Conservation (phyloP, 2,797 vertebrate genomes). For the Cetoscarus ocellatus region DNA sequence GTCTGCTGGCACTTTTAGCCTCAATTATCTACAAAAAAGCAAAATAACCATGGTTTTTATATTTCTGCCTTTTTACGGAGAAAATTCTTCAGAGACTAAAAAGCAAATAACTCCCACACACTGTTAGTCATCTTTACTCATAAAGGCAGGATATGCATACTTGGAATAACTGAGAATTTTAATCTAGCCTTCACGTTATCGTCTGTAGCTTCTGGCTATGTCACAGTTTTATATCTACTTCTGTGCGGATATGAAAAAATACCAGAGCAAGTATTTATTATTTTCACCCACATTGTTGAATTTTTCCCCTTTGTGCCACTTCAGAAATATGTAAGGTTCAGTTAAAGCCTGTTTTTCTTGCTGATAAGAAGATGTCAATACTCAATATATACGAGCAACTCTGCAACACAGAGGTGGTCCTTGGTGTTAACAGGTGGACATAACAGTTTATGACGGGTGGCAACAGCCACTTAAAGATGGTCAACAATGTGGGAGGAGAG, state of each 20-base stretch:
- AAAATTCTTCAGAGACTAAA: background rate
- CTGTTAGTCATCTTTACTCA: background rate
- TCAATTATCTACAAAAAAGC: too few relatives aligned
- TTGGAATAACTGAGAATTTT: background rate
- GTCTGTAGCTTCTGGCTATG: background rate
- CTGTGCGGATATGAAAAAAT: background rate
- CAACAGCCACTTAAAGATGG: constrained; percentile 54
- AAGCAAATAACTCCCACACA: background rate
- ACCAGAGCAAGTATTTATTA: background rate
- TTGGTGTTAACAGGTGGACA: constrained; percentile 49
- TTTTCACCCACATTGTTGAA: background rate
- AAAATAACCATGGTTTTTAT: background rate
- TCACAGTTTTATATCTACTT: background rate
- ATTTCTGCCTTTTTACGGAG: background rate
- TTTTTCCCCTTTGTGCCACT: background rate
- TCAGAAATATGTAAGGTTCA: background rate
- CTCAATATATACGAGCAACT: background rate
- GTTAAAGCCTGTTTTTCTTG: background rate
- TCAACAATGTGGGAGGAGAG: constrained; percentile 42
- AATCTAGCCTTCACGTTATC: background rate
- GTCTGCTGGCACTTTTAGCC: too few relatives aligned
- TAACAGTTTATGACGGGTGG: constrained; percentile 48
- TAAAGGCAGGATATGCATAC: background rate
- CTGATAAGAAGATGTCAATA: background rate
- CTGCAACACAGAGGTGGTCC: constrained; percentile 43